Base-by-base conservation (phyloP, 2,888 invertebrate species). In the Euzophera pinguis region DNA sequence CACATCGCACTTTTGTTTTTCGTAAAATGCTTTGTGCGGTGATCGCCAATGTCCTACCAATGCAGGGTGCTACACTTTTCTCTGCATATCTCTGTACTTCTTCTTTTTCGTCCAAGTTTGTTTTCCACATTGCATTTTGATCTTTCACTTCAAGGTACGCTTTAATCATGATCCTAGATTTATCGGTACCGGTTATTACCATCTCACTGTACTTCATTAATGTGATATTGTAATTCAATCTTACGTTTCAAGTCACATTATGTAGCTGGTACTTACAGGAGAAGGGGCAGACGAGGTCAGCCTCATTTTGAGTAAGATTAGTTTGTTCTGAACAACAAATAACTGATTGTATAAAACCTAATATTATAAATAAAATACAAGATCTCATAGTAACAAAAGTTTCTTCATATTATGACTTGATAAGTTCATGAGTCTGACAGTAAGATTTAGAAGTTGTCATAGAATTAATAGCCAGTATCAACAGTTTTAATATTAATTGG, bases 371-470 rank as follows among this genome's bases (percentile, higher is more conserved):
- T 82, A 82, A 70, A 70, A 73, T 70, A 73, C 71, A 70, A 74
- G 75, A 76, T 84, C 75, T 81, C 89, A 88, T 88, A 74, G 63
- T 87, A 81, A 72, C 62, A 78, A 83, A 81, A 75, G 71, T 58
- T 67, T 68, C 69, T 68, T 75, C 65, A 64, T 77, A 66, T 72
- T 78, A 77, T 81, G 84, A 82, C 80, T 75, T 73, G 56, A 61
- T 69, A 72, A 73, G 60, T 69, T 70, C 60, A 66, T 34, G 53
- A 51, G 32, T 52, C 53, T 58, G 53, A 56, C 58, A 55, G 51
- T 27, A 54, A 62, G 53, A 38, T 42, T 29, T 41, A 4, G n/a
- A 42, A 17, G 53, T 51, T 37, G 52, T 47, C 53, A 58, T 50
- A 51, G 34, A 47, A 48, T 53, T 38, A 39, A 22, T 16, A 42